Evolutionary conservation across 2,113 vertebrate species (phyloP).

Genomic region (Bubo blakistoni): DNA sequence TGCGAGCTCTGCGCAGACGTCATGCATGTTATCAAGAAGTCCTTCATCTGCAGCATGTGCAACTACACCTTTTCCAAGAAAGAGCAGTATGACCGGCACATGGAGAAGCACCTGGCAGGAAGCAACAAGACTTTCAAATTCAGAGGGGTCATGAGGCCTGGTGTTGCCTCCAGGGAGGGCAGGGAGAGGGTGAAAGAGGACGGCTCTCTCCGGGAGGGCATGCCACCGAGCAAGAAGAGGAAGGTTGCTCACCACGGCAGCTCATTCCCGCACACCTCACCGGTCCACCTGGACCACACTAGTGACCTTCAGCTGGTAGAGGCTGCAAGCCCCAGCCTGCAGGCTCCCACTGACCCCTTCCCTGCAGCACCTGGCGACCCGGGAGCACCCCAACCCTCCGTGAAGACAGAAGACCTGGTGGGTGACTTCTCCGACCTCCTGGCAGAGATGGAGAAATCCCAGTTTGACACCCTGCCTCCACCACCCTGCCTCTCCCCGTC

Average conservation of each 20-base stretch:
- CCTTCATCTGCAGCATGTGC: conserved; percentile 97
- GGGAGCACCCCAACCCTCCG: conserved; percentile 37
- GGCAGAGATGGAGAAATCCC: conserved; percentile 61
- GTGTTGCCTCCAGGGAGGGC: conserved; percentile 65
- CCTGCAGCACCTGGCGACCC: conserved; percentile 39
- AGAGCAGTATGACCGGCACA: conserved; percentile 96
- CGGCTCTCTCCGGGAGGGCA: background rate
- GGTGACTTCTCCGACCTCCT: conserved; percentile 75
- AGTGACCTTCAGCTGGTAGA: conserved; percentile 57
- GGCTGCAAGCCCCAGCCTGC: conserved; percentile 33
- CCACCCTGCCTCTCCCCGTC: conserved; percentile 59
- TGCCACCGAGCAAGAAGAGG: conserved; percentile 78
- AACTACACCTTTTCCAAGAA: conserved; percentile 99
- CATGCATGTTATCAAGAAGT: conserved; percentile 94
- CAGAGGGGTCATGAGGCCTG: conserved; percentile 85
- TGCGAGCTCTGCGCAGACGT: conserved; percentile 96
- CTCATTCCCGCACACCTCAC: conserved; percentile 34
- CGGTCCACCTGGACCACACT: conserved; percentile 25
- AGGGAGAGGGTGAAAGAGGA: conserved; percentile 68
- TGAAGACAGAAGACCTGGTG: conserved; percentile 75
- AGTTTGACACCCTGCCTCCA: conserved; percentile 53
- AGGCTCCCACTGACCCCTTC: conserved; percentile 43
- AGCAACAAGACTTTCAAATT: conserved; percentile 88
- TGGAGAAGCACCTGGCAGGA: conserved; percentile 91
- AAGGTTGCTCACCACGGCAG: conserved; percentile 66